Percentiles rank a stretch among this genome's conserved stretches.
Evolutionary conservation across 2,888 invertebrate species (phyloP).

Genomic region (Stenotaenia linearis): DNA sequence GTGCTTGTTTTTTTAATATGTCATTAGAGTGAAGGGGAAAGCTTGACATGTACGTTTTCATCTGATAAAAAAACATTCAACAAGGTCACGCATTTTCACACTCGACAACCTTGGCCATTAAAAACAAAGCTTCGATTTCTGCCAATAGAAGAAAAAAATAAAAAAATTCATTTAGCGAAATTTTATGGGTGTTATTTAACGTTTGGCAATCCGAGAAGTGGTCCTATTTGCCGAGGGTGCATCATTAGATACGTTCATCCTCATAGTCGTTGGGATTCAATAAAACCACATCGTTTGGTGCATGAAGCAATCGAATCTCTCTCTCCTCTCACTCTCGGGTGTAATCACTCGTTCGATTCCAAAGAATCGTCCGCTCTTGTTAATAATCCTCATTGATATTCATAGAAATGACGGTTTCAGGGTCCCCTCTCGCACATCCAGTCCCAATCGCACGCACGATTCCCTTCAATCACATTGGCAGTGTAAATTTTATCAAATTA

Average conservation of each 20-base stretch:
- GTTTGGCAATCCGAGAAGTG: neutral
- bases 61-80: neutral
- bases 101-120: neutral
- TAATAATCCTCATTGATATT: constrained; percentile 32
- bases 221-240: neutral
- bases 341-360: constrained; percentile 9
- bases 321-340: neutral
- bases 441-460: neutral
- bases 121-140: neutral
- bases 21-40: neutral
- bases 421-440: neutral
- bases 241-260: constrained; percentile 19
- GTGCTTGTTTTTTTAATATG: neutral
- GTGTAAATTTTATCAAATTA: constrained; percentile 4
- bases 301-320: neutral
- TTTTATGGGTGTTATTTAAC: neutral
- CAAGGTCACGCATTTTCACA: neutral
- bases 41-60: neutral
- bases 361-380: constrained; percentile 17
- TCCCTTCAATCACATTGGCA: neutral
- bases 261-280: constrained; percentile 16
- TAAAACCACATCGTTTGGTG: constrained; percentile 30
- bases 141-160: neutral
- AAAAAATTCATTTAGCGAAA: neutral
- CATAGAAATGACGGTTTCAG: constrained; percentile 17